phyloP scores from a whole-genome alignment of 2,888 invertebrate species.

The Prosapia bicincta region DNA sequence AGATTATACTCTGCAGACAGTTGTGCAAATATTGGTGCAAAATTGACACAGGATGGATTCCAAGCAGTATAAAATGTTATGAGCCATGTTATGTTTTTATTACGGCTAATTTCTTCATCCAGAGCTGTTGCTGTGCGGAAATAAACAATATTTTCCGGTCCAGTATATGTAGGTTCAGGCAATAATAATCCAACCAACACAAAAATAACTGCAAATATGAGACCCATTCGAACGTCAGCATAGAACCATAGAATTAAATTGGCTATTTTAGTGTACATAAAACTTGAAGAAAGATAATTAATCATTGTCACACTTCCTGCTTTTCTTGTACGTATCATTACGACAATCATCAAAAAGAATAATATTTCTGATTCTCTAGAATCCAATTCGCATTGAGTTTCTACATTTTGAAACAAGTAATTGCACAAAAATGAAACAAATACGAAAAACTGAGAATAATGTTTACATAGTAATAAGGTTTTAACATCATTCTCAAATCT shows the following conservation, averaged over 20 bases:
- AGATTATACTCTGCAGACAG: conserved; percentile 76
- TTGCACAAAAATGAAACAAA: conserved; percentile 68
- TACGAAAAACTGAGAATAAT: conserved; percentile 81
- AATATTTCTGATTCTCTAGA: conserved; percentile 93
- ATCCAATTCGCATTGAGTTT: conserved; percentile 76
- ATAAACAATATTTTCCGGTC: conserved; percentile 88
- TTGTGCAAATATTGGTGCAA: conserved; percentile 87
- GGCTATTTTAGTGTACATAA: conserved; percentile 92
- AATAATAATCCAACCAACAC: conserved; percentile 74
- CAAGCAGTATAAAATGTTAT: conserved; percentile 94
- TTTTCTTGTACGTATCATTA: conserved; percentile 91
- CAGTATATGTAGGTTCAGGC: conserved; percentile 90
- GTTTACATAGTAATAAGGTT: conserved; percentile 87
- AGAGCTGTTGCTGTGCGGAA: conserved; percentile 69
- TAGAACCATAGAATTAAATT: conserved; percentile 91
- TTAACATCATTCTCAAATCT: conserved; percentile 67
- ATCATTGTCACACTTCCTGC: conserved; percentile 86
- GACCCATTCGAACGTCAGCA: conserved; percentile 78
- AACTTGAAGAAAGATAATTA: conserved; percentile 88
- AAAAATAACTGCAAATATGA: conserved; percentile 73
- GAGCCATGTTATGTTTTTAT: conserved; percentile 74
- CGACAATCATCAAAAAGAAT: conserved; percentile 90
- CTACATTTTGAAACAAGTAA: conserved; percentile 61
- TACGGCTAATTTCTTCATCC: conserved; percentile 76
- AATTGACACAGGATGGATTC: conserved; percentile 94